phyloP scores from a whole-genome alignment of 2,888 invertebrate species.

The Alentia gelatinosa region DNA sequence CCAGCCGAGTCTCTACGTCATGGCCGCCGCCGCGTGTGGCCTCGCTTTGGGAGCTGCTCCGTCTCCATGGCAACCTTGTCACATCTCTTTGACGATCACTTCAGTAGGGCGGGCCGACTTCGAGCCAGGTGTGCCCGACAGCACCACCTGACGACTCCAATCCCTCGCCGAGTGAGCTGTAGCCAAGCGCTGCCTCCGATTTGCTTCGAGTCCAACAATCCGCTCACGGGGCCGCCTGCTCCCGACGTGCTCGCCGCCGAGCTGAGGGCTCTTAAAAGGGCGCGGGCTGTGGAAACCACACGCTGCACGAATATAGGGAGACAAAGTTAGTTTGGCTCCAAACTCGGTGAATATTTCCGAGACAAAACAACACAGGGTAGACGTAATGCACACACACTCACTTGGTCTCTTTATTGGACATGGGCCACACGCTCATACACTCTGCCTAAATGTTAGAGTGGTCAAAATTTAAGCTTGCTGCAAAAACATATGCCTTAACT shows the following conservation, averaged over 20 bases:
- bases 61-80: conserved; percentile 16
- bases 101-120: not conserved
- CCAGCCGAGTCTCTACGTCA: not conserved
- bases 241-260: not conserved
- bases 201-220: not conserved
- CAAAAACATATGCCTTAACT: too few species aligned
- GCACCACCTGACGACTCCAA: not conserved
- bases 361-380: too few species aligned
- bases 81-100: not conserved
- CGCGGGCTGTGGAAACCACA: not conserved
- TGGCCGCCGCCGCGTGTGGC: not conserved
- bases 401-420: too few species aligned
- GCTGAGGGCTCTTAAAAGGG: not conserved
- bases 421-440: too few species aligned
- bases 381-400: too few species aligned
- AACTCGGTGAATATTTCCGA: too few species aligned
- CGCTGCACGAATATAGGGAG: too few species aligned
- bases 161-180: not conserved
- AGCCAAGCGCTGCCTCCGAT: not conserved
- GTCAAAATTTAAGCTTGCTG: too few species aligned
- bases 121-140: not conserved
- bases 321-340: too few species aligned
- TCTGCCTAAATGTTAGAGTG: too few species aligned
- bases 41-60: not conserved
- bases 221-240: not conserved